Evolutionary conservation across 2,797 vertebrate genomes (phyloP).

Genomic region (Staurois parvus): DNA sequence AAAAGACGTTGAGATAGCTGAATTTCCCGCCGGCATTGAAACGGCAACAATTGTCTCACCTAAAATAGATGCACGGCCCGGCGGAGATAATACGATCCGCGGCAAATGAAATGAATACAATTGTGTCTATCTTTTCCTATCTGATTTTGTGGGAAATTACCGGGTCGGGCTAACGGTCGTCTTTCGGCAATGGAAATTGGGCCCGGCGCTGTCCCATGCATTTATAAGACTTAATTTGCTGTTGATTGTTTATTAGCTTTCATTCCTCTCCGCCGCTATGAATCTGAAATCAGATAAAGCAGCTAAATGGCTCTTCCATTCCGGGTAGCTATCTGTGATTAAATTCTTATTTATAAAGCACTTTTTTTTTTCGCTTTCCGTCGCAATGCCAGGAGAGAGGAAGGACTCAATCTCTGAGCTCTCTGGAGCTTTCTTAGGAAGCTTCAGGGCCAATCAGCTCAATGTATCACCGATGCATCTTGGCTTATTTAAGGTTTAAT

Average conservation of each 20-base stretch:
- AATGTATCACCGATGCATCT: not conserved
- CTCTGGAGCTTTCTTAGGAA: not conserved
- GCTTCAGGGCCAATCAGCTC: not conserved
- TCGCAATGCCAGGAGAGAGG: conserved; percentile 6
- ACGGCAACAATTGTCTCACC: conserved; percentile 24
- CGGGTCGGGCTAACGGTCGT: not conserved
- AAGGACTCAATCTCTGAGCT: conserved; percentile 26
- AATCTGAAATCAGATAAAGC: conserved; percentile 62
- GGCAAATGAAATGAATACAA: conserved; percentile 45
- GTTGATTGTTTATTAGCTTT: conserved; percentile 60
- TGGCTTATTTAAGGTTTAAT: not conserved
- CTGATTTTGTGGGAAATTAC: conserved; percentile 47
- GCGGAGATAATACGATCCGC: conserved; percentile 21
- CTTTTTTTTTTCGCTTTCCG: conserved; percentile 1
- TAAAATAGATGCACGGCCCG: conserved; percentile 24
- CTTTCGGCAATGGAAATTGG: not conserved
- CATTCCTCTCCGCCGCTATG: conserved; percentile 26
- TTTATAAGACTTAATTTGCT: conserved; percentile 61
- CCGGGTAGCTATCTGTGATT: conserved; percentile 42
- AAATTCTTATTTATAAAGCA: conserved; percentile 56
- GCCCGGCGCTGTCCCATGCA: conserved; percentile 27
- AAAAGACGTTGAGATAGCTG: not conserved
- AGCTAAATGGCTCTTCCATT: conserved; percentile 46
- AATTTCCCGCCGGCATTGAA: not conserved
- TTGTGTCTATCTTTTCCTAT: conserved; percentile 34